These are phyloP conservation scores for Drosophila sp. DNA, from an alignment of 1,140 invertebrate genomes.

Conservation along the genomic window DNA sequence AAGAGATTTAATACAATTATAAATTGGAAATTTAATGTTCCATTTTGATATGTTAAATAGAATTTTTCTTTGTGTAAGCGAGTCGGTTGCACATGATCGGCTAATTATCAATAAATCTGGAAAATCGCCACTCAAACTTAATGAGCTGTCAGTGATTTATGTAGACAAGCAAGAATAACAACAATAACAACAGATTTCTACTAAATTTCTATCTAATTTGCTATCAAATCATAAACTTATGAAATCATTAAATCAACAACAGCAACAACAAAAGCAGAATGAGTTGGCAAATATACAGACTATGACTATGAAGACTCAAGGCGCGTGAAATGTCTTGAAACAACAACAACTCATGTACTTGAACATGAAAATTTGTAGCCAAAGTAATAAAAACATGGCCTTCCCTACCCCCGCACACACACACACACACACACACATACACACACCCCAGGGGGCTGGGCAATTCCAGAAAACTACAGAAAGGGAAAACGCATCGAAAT, in stretches of 20 bases:
- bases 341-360: conserved; percentile 59
- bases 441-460: conserved; percentile 24
- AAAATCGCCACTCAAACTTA: conserved; percentile 55
- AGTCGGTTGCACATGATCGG: conserved; percentile 25
- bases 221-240: conserved; percentile 76
- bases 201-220: conserved; percentile 65
- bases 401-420: too few relatives aligned
- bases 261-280: background rate
- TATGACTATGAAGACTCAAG: background rate
- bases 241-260: conserved; percentile 66
- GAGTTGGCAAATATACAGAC: too few relatives aligned
- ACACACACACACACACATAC: too few relatives aligned
- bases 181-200: conserved; percentile 12
- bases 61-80: conserved; percentile 9
- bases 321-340: background rate
- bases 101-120: conserved; percentile 63
- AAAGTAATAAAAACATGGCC: conserved; percentile 28
- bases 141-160: conserved; percentile 76
- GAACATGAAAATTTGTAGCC: conserved; percentile 50
- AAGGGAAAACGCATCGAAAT: conserved; percentile 37
- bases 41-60: background rate
- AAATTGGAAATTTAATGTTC: conserved; percentile 6
- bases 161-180: conserved; percentile 20
- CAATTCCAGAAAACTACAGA: conserved; percentile 47
- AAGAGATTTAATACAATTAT: conserved; percentile 3